Evolutionary conservation across 1,140 invertebrate species (phyloP).

Genomic region (Euura saliciscinereae): DNA sequence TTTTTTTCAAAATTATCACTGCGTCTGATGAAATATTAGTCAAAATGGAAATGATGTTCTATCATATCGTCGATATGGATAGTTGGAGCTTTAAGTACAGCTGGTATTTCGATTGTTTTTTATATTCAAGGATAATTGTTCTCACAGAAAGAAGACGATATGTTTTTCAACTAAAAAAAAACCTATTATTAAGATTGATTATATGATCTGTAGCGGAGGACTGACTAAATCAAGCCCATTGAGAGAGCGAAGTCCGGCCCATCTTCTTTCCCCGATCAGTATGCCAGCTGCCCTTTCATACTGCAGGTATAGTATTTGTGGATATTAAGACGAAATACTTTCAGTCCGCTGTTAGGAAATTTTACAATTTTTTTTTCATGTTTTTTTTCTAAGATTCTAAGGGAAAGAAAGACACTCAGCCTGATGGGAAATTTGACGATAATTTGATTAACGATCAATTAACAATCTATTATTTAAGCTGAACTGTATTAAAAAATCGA

Average conservation of each 20-base stretch:
- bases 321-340: neutral
- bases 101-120: constrained; percentile 27
- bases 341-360: neutral
- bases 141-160: no score
- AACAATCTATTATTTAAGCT: no score
- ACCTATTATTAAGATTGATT: no score
- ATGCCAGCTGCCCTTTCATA: constrained; percentile 74
- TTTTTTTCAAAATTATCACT: no score
- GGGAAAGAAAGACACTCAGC: neutral
- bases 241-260: constrained; percentile 61
- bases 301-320: constrained; percentile 68
- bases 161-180: constrained; percentile 8
- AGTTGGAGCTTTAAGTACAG: constrained; percentile 37
- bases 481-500: no score
- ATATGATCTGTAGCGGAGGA: constrained; percentile 40
- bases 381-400: no score
- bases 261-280: constrained; percentile 76
- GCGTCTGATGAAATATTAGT: neutral
- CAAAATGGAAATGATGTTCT: constrained; percentile 36
- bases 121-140: no score
- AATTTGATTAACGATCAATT: no score
- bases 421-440: no score
- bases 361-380: neutral
- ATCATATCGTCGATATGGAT: constrained; percentile 28
- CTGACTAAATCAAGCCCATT: constrained; percentile 61